Percentiles rank a stretch among this genome's conserved stretches.
Evolutionary conservation across 2,113 vertebrate species (phyloP).

Genomic region (Heterocephalus glaber): DNA sequence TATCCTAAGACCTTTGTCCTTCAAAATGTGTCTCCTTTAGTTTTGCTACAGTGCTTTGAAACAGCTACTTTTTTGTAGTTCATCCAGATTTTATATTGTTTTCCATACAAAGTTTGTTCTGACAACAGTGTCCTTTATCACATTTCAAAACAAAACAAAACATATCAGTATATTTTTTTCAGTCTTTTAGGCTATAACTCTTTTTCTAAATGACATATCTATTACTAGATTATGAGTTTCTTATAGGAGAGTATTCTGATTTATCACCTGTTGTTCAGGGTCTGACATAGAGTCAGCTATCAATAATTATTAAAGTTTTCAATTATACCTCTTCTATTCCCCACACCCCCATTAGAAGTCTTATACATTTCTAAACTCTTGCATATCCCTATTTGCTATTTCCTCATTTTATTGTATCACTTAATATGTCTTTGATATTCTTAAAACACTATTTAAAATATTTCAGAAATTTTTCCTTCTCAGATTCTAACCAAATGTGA

Average conservation of each 20-base stretch:
- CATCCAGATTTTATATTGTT: not conserved
- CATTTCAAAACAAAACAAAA: not conserved
- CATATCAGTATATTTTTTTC: not conserved
- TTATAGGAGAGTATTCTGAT: not conserved
- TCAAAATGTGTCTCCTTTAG: not conserved
- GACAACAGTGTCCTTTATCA: not conserved
- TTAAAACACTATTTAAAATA: conserved; percentile 34
- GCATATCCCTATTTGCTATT: not conserved
- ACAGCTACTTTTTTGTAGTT: not conserved
- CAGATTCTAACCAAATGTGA: conserved; percentile 10
- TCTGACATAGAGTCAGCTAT: not conserved
- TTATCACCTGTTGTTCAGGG: not conserved
- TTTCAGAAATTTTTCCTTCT: conserved; percentile 12
- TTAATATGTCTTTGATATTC: not conserved
- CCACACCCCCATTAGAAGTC: not conserved
- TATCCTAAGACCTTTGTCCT: not conserved
- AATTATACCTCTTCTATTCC: not conserved
- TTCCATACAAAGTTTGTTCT: not conserved
- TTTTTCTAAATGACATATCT: not conserved
- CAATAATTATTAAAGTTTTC: conserved; percentile 24
- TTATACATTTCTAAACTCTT: not conserved
- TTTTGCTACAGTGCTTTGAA: not conserved
- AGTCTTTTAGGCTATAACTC: not conserved
- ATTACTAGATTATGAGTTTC: not conserved
- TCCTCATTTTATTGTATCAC: not conserved